These are phyloP conservation scores for Archilochus colubris DNA, from an alignment of 2,113 vertebrate genomes.

Conservation along the genomic window DNA sequence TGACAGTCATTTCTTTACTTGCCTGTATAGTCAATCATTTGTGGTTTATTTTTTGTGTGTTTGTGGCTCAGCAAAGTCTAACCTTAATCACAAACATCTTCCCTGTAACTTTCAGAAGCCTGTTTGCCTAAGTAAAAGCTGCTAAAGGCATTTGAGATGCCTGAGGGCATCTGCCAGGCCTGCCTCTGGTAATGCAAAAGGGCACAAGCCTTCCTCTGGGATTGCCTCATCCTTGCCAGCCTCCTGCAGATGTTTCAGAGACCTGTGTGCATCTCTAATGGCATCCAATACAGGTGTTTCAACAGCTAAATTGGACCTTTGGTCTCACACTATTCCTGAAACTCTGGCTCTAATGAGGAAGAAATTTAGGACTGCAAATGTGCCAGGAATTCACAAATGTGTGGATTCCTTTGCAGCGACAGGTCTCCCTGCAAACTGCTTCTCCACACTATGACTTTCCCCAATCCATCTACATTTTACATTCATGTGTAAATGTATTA, in stretches of 20 bases:
- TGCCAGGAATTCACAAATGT: not conserved
- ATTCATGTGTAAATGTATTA: not conserved
- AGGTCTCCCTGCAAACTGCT: not conserved
- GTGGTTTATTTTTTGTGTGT: not conserved
- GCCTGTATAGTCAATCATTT: not conserved
- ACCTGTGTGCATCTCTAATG: not conserved
- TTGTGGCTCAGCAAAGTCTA: not conserved
- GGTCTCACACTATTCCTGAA: not conserved
- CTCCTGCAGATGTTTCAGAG: not conserved
- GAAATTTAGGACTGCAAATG: not conserved
- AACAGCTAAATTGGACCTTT: not conserved
- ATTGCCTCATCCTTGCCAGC: not conserved
- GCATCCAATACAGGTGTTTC: not conserved
- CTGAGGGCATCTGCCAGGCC: not conserved
- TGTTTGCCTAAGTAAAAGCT: not conserved
- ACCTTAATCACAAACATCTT: not conserved
- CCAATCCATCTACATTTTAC: not conserved
- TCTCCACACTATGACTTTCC: not conserved
- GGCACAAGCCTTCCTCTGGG: not conserved
- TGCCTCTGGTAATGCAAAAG: not conserved
- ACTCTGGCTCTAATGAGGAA: not conserved
- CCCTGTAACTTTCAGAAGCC: accelerated
- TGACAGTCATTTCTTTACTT: not conserved
- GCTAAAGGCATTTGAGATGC: not conserved
- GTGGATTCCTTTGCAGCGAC: not conserved